Evolutionary conservation across 2,888 invertebrate genomes (phyloP), one percentile per base, ranked within the genome.

Genomic region (Thymelicus acteon): DNA sequence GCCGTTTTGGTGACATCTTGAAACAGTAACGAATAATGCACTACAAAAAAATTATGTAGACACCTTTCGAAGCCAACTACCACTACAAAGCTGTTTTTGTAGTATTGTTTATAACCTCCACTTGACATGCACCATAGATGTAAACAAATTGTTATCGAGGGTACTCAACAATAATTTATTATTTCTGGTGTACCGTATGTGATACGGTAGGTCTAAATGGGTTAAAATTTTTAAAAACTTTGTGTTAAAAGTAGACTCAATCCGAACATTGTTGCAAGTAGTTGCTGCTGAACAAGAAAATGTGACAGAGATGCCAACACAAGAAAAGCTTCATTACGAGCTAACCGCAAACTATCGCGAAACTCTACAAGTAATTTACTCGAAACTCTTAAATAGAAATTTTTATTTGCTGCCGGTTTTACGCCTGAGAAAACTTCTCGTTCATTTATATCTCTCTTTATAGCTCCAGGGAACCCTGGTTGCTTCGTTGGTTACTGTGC

Each of bases 321-420:
- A 76, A 74, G 78, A 79, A 83, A 81, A 87, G 82, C 83, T 89
- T 79, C 79, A 82, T 86, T 85, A 85, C 78, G 72, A 74, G 74
- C 73, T 78, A 77, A 78, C 80, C 80, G 74, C 82, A 80, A 81
- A 76, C 75, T 79, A 78, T 72, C 69, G 75, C 74, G 68, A 72
- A 75, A 72, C 75, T 75, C 76, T 75, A 74, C 70, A 72, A 77
- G 77, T 79, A 81, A 85, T 81, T 84, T 82, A 80, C 78, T 76
- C 72, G 72, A 73, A 67, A 74, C 77, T 75, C 74, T 79, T 80
- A 77, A 79, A 80, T 78, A 77, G 74, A 74, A 77, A 74, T 79
- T 79, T 79, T 80, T 80, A 81, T 80, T 79, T 76, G 67, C 71
- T 69, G 73, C 71, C 72, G 1, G 40, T 70, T 75, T 60, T 60